Base-by-base conservation (phyloP, 2,113 vertebrate genomes). In the Bubo scandiacus region DNA sequence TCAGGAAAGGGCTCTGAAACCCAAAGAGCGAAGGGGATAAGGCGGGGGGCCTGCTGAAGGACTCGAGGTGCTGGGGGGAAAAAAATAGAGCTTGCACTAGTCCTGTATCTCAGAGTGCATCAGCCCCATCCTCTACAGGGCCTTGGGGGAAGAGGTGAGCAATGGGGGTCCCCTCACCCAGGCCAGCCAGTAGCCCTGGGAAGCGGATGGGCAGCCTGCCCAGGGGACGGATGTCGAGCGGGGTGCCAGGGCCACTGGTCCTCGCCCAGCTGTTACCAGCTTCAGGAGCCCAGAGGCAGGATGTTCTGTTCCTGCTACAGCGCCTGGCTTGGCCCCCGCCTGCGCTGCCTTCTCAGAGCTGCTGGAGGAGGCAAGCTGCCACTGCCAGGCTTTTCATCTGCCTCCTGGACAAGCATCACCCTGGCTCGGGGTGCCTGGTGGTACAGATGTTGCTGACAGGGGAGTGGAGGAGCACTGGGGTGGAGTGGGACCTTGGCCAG, bases 281-380 rank as follows among this genome's bases (percentile, higher is more conserved):
- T 75, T 15, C 0, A 0, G 65, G 36, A 86, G 16, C 75, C 79
- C 55, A 0, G 3, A 73, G 81, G 84, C 93, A 79, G 84, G 74
- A 94, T 82, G 96, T 94, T 94, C 92, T 94, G 92, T 90, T 95
- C 93, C 27, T 11, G 15, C 3, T 0, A 2, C 72, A 71, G 68
- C 0, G 0, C 19, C 57, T 66, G 45, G 51, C 57, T 84, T 38
- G 2, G 65, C 66, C 58, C 83, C 57, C 0, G 0, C 74, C 77
- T n/a, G 26, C 0, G 2, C 65, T 38, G 59, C 47, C 68, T 81
- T 59, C 73, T 45, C 32, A 19, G 58, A 38, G 70, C 74, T 65
- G 74, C 43, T 62, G 88, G 75, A 92, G 79, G 94, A 85, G 78
- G 81, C 36, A 40, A 68, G 6, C 15, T 0, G 0, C 42, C 0